Conservation (phyloP, 2,888 invertebrate species). For the Schizaphis graminum region DNA sequence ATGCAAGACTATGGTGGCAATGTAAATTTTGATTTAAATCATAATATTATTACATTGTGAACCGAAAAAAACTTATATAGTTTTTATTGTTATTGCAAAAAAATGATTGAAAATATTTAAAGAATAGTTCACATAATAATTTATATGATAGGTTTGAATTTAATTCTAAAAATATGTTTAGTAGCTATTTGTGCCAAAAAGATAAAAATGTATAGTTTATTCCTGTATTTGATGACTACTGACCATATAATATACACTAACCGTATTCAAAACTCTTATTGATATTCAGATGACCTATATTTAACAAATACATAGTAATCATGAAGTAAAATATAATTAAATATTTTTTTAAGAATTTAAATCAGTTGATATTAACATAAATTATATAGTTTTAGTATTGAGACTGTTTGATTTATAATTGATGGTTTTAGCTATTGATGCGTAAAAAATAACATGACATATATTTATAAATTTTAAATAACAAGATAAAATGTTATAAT, state of each 20-base stretch:
- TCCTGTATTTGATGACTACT: neutral
- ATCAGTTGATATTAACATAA: neutral
- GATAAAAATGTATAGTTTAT: neutral
- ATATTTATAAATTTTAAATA: neutral
- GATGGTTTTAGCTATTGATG: neutral
- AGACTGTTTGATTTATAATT: no score
- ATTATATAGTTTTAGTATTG: neutral
- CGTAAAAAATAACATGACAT: neutral
- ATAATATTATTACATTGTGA: neutral
- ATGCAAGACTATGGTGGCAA: neutral
- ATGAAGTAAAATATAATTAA: neutral
- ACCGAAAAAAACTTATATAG: neutral
- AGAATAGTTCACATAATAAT: neutral
- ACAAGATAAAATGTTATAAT: neutral
- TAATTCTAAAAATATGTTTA: neutral
- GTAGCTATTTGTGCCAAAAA: neutral
- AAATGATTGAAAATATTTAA: neutral
- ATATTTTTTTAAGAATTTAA: neutral
- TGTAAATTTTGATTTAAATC: neutral
- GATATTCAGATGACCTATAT: neutral
- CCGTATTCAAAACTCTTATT: neutral
- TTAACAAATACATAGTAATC: neutral
- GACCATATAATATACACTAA: neutral
- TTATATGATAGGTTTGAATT: no score
- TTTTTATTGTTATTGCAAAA: neutral